phyloP scores from a whole-genome alignment of 2,113 vertebrate genomes.

The Brachyhypopomus occidentalis region DNA sequence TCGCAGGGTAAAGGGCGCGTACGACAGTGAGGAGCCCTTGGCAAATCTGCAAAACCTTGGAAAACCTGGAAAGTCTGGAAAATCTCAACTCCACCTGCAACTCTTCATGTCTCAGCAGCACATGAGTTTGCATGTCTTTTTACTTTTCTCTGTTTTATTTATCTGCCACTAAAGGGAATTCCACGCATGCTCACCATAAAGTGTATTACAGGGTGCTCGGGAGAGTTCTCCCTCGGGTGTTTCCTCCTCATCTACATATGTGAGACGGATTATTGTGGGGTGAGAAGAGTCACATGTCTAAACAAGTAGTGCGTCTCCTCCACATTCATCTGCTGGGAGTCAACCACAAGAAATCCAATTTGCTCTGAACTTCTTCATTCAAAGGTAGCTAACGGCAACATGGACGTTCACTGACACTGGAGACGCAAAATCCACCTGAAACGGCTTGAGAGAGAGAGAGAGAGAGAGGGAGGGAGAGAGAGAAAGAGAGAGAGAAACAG shows the following conservation, averaged over 20 bases:
- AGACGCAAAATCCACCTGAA: constrained; percentile 1
- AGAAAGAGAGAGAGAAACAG: background rate
- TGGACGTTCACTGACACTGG: background rate
- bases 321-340: constrained; percentile 57
- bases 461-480: background rate
- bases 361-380: constrained; percentile 25
- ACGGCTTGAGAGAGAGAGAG: background rate
- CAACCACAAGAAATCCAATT: constrained; percentile 56
- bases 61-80: constrained; percentile 19
- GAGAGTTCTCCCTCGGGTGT: constrained; percentile 49
- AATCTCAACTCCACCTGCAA: constrained; percentile 10
- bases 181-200: background rate
- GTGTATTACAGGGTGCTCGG: background rate
- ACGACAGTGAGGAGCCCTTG: no score
- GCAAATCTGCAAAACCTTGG: background rate
- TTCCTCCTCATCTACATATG: constrained; percentile 25
- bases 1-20: no score
- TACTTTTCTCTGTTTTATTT: background rate
- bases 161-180: background rate
- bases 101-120: background rate
- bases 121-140: background rate
- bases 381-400: constrained; percentile 48
- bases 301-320: constrained; percentile 51
- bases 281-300: constrained; percentile 46
- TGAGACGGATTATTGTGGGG: constrained; percentile 43